Evolutionary conservation across 2,113 vertebrate genomes (phyloP), one percentile per base, ranked within the genome.

Genomic region (Lathamus discolor): DNA sequence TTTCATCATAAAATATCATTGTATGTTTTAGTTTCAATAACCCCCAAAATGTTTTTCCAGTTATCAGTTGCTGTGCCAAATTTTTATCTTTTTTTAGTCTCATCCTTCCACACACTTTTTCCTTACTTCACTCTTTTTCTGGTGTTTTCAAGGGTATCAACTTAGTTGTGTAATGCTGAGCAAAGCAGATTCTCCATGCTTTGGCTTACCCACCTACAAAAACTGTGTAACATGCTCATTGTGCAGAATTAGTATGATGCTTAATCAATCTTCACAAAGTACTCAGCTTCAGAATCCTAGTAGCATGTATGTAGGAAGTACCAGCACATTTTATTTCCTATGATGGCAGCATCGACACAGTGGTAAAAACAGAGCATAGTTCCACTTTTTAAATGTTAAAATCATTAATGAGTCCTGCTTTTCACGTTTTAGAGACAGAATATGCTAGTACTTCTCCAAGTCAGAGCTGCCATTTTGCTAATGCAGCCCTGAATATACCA

Each of bases 141-240:
- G 3, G 18, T 82, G 28, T 66, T 94, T 90, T 93, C 83, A 94
- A 96, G 59, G 49, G 10, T 74, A 91, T 84, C 59, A 9, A 15
- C n/a, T 95, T 91, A 70, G 31, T 79, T 74, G 44, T 88, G 41
- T 77, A 80, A 80, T 59, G n/a, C 93, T 7, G 4, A 37, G 59
- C 67, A 94, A 95, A 96, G 78, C 11, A 90, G 84, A 90, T 96
- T 91, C 63, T 94, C 79, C 79, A 76, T 54, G 82, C 75, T 91
- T 90, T 87, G 85, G 37, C 67, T 94, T 87, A 90, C 54, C 43
- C 75, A 76, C 67, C 77, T 75, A 81, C 29, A 92, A 95, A 95
- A 95, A 44, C 66, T 79, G 43, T 73, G n/a, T 14, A 85, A 54
- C 24, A 52, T 52, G 84, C 70, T 87, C 82, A 78, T 73, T 62